Evolutionary conservation across 2,797 vertebrate species (phyloP).

Genomic region (Characodon lateralis): DNA sequence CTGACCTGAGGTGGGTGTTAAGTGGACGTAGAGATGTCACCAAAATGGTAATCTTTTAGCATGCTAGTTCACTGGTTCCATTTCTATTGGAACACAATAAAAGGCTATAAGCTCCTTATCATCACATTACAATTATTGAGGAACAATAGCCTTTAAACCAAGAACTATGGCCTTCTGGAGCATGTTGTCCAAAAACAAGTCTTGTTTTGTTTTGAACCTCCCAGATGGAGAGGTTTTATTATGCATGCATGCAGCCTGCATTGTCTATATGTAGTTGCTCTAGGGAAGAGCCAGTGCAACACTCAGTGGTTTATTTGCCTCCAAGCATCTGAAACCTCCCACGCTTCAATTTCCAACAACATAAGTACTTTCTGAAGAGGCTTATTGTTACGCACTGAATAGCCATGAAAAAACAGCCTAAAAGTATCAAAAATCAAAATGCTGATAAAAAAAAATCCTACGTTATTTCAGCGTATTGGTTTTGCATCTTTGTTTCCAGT

Average conservation of each 20-base stretch:
- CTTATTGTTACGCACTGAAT: conserved; percentile 31
- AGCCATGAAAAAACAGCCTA: not conserved
- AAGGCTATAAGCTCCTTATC: conserved; percentile 79
- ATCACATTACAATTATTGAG: conserved; percentile 76
- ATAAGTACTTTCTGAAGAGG: conserved; percentile 48
- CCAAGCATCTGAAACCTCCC: conserved; percentile 55
- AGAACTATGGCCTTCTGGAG: conserved; percentile 39
- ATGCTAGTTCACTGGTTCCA: conserved; percentile 38
- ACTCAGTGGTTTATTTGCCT: conserved; percentile 26
- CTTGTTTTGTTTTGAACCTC: conserved; percentile 60
- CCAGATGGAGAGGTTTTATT: conserved; percentile 62
- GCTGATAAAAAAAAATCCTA: not conserved
- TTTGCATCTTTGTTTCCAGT: not conserved
- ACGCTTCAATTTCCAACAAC: conserved; percentile 43
- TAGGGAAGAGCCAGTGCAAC: conserved; percentile 28
- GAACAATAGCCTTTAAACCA: conserved; percentile 40
- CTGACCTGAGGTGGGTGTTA: conserved; percentile 79
- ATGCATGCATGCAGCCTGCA: conserved; percentile 55
- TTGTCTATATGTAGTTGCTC: conserved; percentile 42
- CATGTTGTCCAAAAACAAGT: conserved; percentile 42
- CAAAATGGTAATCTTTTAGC: conserved; percentile 71
- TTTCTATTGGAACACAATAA: conserved; percentile 68
- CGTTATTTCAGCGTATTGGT: not conserved
- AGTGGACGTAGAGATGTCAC: conserved; percentile 69
- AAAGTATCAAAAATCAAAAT: not conserved